These are phyloP conservation scores for Tyto alba DNA, from an alignment of 2,113 vertebrate genomes.

Conservation along the genomic window DNA sequence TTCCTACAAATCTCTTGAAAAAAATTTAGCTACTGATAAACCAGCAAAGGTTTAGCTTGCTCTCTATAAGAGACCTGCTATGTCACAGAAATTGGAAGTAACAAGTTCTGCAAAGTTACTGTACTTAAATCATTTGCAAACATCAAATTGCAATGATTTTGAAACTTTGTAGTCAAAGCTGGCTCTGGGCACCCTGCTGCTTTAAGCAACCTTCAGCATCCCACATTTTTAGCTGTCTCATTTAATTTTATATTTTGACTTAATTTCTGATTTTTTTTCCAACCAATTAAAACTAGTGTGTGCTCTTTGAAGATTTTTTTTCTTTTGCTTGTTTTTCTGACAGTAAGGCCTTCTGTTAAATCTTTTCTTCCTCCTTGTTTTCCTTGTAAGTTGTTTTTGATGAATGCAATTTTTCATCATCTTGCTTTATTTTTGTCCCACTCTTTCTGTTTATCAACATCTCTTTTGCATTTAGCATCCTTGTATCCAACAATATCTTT, in stretches of 20 bases:
- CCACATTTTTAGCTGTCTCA: neutral
- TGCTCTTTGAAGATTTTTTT: neutral
- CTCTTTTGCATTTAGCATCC: neutral
- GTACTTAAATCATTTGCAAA: neutral
- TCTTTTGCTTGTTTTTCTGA: neutral
- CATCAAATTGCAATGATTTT: neutral
- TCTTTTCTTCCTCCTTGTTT: neutral
- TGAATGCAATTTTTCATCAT: neutral
- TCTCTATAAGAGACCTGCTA: neutral
- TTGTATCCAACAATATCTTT: neutral
- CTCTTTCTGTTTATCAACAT: neutral
- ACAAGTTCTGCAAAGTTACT: neutral
- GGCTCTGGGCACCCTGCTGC: neutral
- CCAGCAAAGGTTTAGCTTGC: neutral
- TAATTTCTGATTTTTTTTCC: neutral
- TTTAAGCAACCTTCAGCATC: neutral
- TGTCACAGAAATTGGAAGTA: neutral
- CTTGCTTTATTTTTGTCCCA: neutral
- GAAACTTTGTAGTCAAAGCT: neutral
- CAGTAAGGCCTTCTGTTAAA: neutral
- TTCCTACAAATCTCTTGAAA: neutral
- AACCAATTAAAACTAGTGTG: neutral
- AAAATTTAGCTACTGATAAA: neutral
- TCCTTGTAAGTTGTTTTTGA: neutral
- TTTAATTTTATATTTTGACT: neutral